Evolutionary conservation across 2,888 invertebrate species (phyloP), one percentile per base, ranked within the genome.

Genomic region (Notocelia uddmanniana): DNA sequence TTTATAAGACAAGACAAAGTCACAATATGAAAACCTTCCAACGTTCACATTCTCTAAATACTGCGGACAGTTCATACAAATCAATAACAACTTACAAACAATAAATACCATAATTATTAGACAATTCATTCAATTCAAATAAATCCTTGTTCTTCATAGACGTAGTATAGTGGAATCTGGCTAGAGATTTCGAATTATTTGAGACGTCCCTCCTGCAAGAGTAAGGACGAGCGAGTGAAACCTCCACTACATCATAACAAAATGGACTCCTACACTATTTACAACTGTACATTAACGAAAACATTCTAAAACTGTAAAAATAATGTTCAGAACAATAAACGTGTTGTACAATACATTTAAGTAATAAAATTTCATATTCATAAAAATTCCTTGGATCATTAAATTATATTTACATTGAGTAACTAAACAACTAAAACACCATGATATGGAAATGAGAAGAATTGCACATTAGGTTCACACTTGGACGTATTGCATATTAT

Each of bases 201-300:
- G 50, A 23, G 45, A 45, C 45, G 45, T n/a, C n/a, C 45, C 3
- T 31, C n/a, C 45, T 8, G 6, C 13, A 1, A 15, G 13, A n/a
- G 45, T n/a, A 45, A n/a, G 45, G n/a, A n/a, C 45, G 45, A n/a
- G n/a, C 45, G 45, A 26, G 23, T 18, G 41, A 48, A 60, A 60
- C 34, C 62, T 60, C 71, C 54, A 52, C 72, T 73, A 69, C 67
- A 79, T 76, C 76, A 74, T 77, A 88, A 92, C 90, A 79, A 83
- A 82, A 83, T 82, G 79, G 74, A 81, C 79, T 81, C 84, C 88
- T 88, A 90, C 84, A 82, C 81, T 93, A 93, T 93, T 90, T 93
- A 93, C 88, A 90, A 76, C 90, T 93, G 93, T 93, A 93, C 93
- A 93, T 89, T 85, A 92, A 93, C 91, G 89, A 91, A 88, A 92